A percentile compares a stretch with the other conserved stretches of the same genome.
Evolutionary conservation across 2,797 vertebrate genomes (phyloP).

Genomic region (Botia kubotai): DNA sequence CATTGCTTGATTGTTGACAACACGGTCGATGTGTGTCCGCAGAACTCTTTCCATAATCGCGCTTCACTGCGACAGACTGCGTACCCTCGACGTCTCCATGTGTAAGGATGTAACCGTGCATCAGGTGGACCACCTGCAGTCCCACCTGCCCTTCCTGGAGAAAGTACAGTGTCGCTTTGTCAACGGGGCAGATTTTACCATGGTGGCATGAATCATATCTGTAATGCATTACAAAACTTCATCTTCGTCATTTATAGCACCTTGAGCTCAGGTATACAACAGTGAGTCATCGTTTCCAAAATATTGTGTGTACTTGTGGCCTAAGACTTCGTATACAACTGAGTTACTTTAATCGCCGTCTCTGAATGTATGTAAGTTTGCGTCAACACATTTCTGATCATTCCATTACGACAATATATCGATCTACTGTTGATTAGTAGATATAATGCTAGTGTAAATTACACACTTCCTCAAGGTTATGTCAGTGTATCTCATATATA

Average conservation of each 20-base stretch:
- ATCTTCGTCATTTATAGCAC: not conserved
- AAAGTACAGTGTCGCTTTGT: conserved; percentile 77
- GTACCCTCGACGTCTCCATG: conserved; percentile 81
- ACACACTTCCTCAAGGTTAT: not conserved
- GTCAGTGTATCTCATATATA: not conserved
- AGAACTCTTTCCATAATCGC: conserved; percentile 78
- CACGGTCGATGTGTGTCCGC: conserved; percentile 29
- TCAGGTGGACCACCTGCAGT: conserved; percentile 76
- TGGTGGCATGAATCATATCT: conserved; percentile 57
- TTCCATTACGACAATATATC: not conserved
- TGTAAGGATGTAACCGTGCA: conserved; percentile 78
- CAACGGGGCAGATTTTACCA: conserved; percentile 73
- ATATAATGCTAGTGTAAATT: not conserved
- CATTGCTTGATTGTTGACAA: not conserved
- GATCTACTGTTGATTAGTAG: conserved; percentile 30
- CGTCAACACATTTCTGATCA: conserved; percentile 5
- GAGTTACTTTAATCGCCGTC: not conserved
- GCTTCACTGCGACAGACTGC: conserved; percentile 78
- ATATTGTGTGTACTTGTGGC: not conserved
- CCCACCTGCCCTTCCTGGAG: conserved; percentile 79
- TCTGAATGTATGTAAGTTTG: not conserved
- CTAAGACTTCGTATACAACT: not conserved
- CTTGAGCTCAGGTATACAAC: not conserved
- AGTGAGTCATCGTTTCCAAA: not conserved
- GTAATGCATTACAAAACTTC: not conserved